phyloP scores from a whole-genome alignment of 1,140 invertebrate species.

The Bombus waltoni region DNA sequence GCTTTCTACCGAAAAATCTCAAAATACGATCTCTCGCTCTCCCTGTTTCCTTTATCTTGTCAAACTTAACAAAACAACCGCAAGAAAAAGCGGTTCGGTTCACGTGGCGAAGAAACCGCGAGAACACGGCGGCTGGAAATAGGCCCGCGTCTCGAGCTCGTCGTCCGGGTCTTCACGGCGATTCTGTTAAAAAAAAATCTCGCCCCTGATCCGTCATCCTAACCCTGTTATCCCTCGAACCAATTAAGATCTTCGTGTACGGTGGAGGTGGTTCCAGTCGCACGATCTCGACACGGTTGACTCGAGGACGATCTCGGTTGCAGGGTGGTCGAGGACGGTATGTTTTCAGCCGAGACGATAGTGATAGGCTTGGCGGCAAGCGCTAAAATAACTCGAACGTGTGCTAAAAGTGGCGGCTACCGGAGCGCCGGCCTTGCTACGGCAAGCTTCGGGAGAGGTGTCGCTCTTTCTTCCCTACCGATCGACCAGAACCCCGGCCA shows the following conservation, averaged over 20 bases:
- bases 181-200: not conserved
- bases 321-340: slow-evolving; percentile 43
- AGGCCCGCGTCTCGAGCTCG: slow-evolving; percentile 62
- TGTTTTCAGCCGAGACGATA: slow-evolving; percentile 71
- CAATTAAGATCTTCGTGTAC: no score
- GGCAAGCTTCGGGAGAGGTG: slow-evolving; percentile 59
- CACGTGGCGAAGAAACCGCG: slow-evolving; percentile 50
- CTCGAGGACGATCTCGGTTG: not conserved
- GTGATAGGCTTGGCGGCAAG: slow-evolving; percentile 70
- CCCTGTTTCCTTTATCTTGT: not conserved
- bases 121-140: slow-evolving; percentile 67
- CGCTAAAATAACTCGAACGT: slow-evolving; percentile 79
- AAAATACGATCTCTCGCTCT: not conserved
- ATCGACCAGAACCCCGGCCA: slow-evolving; percentile 40
- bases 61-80: not conserved
- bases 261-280: not conserved
- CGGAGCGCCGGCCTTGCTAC: slow-evolving; percentile 74
- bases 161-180: slow-evolving; percentile 45
- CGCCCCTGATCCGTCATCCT: no score
- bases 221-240: no score
- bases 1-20: not conserved
- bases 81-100: slow-evolving; percentile 12
- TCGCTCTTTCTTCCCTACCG: slow-evolving; percentile 29
- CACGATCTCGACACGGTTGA: not conserved
- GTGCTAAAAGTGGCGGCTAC: slow-evolving; percentile 79